These are phyloP conservation scores for Deroptyus accipitrinus DNA, from an alignment of 2,113 vertebrate genomes.

Conservation along the genomic window DNA sequence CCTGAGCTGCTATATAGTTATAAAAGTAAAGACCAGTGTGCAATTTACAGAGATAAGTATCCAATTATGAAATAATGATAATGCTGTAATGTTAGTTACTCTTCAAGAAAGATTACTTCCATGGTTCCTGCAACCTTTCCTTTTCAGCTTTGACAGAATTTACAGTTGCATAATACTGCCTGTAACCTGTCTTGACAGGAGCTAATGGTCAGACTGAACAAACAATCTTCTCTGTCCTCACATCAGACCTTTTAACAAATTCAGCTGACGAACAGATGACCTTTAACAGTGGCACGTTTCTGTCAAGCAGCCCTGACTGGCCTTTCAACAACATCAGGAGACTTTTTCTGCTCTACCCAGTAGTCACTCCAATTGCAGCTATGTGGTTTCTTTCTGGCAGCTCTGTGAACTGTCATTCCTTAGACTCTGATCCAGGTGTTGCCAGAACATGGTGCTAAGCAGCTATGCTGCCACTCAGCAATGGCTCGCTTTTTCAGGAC, in stretches of 20 bases:
- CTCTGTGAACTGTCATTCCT: background rate
- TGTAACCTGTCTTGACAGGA: background rate
- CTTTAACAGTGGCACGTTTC: background rate
- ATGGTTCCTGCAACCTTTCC: background rate
- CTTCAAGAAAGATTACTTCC: background rate
- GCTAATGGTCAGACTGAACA: background rate
- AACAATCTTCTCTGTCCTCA: background rate
- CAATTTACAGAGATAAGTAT: background rate
- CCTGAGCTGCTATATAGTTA: background rate
- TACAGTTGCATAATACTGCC: background rate
- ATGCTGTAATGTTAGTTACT: background rate
- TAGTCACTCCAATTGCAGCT: background rate
- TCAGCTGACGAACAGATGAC: background rate
- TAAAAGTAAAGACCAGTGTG: background rate
- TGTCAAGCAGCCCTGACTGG: background rate
- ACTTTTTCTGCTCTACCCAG: background rate
- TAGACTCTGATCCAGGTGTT: background rate
- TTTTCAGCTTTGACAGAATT: background rate
- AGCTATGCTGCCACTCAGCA: background rate
- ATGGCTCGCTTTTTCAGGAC: background rate
- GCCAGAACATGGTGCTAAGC: background rate
- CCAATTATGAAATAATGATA: background rate
- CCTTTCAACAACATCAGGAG: background rate
- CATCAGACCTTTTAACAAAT: background rate
- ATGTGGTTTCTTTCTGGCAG: background rate